These are phyloP conservation scores for Mayetiola destructor DNA, from an alignment of 2,888 invertebrate species.

Conservation along the genomic window DNA sequence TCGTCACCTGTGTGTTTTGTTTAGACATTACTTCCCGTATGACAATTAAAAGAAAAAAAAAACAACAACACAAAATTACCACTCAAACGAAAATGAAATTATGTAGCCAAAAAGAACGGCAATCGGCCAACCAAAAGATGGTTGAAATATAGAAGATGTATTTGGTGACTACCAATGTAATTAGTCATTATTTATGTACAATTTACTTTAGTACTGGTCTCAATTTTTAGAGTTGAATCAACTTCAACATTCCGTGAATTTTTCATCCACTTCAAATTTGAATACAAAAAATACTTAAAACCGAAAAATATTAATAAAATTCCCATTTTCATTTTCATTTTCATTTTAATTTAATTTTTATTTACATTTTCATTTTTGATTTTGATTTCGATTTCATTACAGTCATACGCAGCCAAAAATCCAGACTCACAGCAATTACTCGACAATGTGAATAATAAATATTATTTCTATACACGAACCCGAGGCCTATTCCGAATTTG, in stretches of 20 bases:
- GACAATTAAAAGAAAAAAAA: background rate
- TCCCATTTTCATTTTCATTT: background rate
- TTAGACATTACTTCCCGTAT: too few relatives aligned
- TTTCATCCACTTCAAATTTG: too few relatives aligned
- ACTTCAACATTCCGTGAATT: too few relatives aligned
- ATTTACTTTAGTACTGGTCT: background rate
- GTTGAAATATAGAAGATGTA: background rate
- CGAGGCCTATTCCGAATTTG: conserved; percentile 88
- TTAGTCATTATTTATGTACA: background rate
- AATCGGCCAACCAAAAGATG: background rate
- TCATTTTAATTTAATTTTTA: background rate
- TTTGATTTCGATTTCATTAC: conserved; percentile 30
- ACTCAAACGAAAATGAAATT: too few relatives aligned
- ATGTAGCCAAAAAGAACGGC: too few relatives aligned
- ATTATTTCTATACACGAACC: conserved; percentile 81
- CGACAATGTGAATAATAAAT: conserved; percentile 69
- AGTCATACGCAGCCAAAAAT: conserved; percentile 63
- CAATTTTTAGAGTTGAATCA: background rate
- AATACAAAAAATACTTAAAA: too few relatives aligned
- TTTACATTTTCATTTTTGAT: background rate
- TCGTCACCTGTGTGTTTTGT: conserved; percentile 8
- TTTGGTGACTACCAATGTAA: background rate
- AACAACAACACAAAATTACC: background rate
- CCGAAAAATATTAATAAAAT: too few relatives aligned
- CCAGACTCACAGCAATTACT: conserved; percentile 52